phyloP scores from a whole-genome alignment of 2,888 invertebrate species.

The Sphaerophoria taeniata region DNA sequence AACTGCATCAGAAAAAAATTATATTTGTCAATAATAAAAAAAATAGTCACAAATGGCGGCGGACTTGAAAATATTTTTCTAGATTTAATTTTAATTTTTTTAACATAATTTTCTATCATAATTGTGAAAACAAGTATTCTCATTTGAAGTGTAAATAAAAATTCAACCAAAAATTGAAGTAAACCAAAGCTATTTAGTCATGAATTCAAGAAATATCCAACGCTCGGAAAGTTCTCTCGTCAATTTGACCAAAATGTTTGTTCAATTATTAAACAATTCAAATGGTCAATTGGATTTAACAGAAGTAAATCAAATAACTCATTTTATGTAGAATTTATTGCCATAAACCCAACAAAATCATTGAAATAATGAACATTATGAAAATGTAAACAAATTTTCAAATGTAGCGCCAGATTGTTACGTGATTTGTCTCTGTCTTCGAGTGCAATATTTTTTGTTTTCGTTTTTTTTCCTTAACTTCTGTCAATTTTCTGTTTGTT shows the following conservation, averaged over 20 bases:
- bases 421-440: constrained; percentile 50
- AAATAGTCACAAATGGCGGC: constrained; percentile 22
- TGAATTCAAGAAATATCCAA: constrained; percentile 63
- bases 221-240: constrained; percentile 81
- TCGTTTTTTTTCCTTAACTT: constrained; percentile 1
- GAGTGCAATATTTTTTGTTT: constrained; percentile 62
- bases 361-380: neutral
- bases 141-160: neutral
- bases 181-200: neutral
- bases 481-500: constrained; percentile 38
- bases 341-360: neutral
- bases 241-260: constrained; percentile 81
- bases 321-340: neutral
- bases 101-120: neutral
- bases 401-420: constrained; percentile 67
- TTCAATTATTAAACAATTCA: constrained; percentile 80
- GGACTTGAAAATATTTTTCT: constrained; percentile 22
- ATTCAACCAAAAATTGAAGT: neutral
- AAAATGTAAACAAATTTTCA: constrained; percentile 68
- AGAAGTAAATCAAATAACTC: constrained; percentile 77
- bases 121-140: neutral
- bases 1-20: constrained; percentile 13
- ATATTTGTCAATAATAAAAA: constrained; percentile 30
- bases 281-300: constrained; percentile 81
- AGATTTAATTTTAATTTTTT: neutral